Evolutionary conservation across 2,888 invertebrate species (phyloP).

Genomic region (Leptinotarsa juncta): DNA sequence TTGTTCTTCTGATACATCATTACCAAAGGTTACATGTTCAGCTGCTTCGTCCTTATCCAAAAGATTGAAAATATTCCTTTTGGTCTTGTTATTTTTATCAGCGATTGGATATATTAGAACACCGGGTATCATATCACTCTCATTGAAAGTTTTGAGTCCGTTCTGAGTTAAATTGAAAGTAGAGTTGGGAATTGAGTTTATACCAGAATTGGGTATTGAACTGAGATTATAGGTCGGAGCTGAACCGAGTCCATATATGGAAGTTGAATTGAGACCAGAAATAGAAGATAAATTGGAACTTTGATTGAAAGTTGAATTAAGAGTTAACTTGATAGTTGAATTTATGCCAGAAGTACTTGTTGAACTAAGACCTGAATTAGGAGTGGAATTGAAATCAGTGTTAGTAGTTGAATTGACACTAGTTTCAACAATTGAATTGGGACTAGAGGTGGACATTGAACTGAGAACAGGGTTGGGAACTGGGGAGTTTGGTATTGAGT

Average conservation of each 20-base stretch:
- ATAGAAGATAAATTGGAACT: too few species aligned
- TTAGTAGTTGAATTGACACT: neutral
- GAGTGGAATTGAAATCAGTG: too few species aligned
- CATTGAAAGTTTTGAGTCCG: neutral
- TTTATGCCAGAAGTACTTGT: neutral
- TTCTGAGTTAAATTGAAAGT: neutral
- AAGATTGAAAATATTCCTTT: slow-evolving; percentile 25
- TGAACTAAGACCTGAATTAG: neutral
- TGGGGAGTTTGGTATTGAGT: neutral
- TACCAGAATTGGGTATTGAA: neutral
- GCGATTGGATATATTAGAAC: slow-evolving; percentile 47
- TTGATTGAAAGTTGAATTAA: too few species aligned
- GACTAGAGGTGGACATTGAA: too few species aligned
- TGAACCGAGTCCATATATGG: neutral
- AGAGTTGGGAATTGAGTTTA: neutral
- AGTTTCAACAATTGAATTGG: neutral
- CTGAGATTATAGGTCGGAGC: too few species aligned
- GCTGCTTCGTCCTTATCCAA: neutral
- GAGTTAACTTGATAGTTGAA: neutral
- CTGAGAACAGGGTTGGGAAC: too few species aligned
- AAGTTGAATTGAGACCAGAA: neutral
- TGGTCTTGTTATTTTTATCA: slow-evolving; percentile 30
- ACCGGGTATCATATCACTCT: slow-evolving; percentile 44
- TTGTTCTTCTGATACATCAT: neutral
- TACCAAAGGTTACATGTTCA: neutral